Evolutionary conservation across 2,113 vertebrate species (phyloP), one percentile per base, ranked within the genome.

Genomic region (Lathamus discolor): DNA sequence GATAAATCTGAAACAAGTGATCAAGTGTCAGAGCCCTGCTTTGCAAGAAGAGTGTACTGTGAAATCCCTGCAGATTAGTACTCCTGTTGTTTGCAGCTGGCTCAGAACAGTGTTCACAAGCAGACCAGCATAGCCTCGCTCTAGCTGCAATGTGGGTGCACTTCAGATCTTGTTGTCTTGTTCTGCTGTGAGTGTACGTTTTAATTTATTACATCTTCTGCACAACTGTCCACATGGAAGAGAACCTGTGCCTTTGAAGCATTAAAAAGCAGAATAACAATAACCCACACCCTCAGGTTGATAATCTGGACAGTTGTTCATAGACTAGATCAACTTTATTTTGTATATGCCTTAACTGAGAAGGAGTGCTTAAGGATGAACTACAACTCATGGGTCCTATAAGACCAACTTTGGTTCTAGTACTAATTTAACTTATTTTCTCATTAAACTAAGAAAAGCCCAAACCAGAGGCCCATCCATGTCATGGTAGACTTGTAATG

Each of bases 101-200:
- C 29, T 73, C 20, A 46, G 64, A 75, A 11, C 9, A n/a, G 33
- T 6, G 9, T 17, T 54, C 55, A 59, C 61, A 78, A 61, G 27
- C 5, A 64, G 70, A 68, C 11, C 2, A 8, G 10, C 17, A 46
- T 9, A 29, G 43, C 10, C n/a, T 82, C 39, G 16, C 7, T 28
- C 3, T 48, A 63, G 20, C 16, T 1, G 2, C 35, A 83, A 17
- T 1, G 1, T 44, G 9, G 4, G 16, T 61, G 23, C 7, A 9
- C 19, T 52, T 90, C 57, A 41, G 49, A 41, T 7, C n/a, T 23
- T 31, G 5, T 28, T 73, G 15, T 49, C 12, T 62, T 66, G 11
- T 35, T 66, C 49, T 55, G 33, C 33, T 39, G 3, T 20, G 39
- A 46, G 9, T 20, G 7, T 17, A 59, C 2, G 6, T 39, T 77